Evolutionary conservation across 2,113 vertebrate genomes (phyloP).

Genomic region (Odocoileus virginianus): DNA sequence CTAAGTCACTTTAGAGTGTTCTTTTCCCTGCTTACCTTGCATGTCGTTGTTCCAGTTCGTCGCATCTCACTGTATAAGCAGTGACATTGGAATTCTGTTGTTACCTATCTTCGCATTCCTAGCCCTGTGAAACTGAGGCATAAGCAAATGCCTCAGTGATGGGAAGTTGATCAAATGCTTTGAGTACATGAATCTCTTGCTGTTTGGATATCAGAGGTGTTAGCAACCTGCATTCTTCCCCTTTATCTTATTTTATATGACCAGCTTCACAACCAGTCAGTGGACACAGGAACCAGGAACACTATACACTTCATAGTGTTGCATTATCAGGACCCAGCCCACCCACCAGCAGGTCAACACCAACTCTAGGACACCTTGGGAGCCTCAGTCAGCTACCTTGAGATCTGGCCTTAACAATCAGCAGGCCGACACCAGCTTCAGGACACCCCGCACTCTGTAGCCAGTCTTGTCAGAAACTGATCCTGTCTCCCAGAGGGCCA

Average conservation of each 20-base stretch:
- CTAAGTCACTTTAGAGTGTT: not conserved
- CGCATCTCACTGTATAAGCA: conserved; percentile 29
- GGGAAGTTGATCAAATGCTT: not conserved
- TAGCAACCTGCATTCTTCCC: not conserved
- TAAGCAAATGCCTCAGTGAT: not conserved
- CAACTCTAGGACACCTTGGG: not conserved
- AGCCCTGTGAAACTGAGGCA: not conserved
- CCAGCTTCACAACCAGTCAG: not conserved
- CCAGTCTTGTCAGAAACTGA: not conserved
- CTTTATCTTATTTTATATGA: not conserved
- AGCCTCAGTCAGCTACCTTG: not conserved
- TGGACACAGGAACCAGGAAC: not conserved
- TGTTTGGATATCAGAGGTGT: not conserved
- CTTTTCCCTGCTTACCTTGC: conserved; percentile 47
- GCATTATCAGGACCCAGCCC: not conserved
- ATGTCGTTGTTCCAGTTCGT: conserved; percentile 18
- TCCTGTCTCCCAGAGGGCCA: not conserved
- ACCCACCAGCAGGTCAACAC: not conserved
- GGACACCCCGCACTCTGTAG: not conserved
- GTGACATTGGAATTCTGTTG: conserved; percentile 33
- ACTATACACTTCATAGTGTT: not conserved
- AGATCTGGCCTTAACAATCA: not conserved
- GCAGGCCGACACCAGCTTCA: not conserved
- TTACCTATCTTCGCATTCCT: not conserved
- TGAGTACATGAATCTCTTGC: not conserved